Evolutionary conservation across 1,140 invertebrate species (phyloP), one percentile per base, ranked within the genome.

Genomic region (Plectrocnemia conspersa): DNA sequence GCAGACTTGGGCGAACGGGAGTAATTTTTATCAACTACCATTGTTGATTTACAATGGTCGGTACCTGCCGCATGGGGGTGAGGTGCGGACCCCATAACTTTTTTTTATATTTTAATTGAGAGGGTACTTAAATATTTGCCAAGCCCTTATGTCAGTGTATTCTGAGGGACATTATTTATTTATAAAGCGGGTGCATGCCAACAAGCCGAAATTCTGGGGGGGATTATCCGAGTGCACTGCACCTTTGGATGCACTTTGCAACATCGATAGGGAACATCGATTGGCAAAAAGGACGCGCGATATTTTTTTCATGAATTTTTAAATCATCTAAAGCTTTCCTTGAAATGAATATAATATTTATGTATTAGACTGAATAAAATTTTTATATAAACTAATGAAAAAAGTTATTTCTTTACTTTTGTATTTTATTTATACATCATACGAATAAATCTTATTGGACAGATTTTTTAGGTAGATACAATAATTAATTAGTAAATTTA

Each of bases 71-170:
- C n/a, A 23, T 13, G 35, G 44, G 25, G 16, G 45, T n/a, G 35
- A 13, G 48, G 42, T 21, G 52, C 52, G 47, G 35, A 22, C 33
- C 33, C 59, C 42, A 58, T 58, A 61, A 58, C 52, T 61, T 61
- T 61, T 61, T 61, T 61, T 52, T 58, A 52, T 42, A 61, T 61
- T 61, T 61, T 61, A 61, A 61, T 61, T 61, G 59, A 61, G 59
- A 61, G 59, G 59, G 59, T 61, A 61, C 59, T 61, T 61, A 61
- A 61, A 61, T 61, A 61, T 61, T 61, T 61, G 59, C 52, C 55
- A 32, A 58, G 41, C 59, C 59, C 59, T 61, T 61, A 61, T 61
- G 59, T 58, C 59, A 61, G 59, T 58, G 59, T 61, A 61, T 55
- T 61, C 46, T 57, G 59, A 58, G 59, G 59, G 59, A 61, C 59